phyloP scores from a whole-genome alignment of 2,797 vertebrate genomes.

The Rhinatrema bivittatum region DNA sequence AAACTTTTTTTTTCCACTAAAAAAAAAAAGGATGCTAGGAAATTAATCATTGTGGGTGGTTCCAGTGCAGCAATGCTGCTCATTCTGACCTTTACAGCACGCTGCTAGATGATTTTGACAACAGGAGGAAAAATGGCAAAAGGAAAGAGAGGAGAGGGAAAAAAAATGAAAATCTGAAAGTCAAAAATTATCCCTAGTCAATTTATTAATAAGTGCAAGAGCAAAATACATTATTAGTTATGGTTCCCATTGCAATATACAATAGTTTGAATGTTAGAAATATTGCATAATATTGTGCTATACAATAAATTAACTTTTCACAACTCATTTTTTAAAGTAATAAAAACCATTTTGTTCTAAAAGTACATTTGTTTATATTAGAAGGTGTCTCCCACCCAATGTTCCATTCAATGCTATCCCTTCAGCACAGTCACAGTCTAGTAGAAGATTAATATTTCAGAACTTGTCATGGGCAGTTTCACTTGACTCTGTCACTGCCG shows the following conservation, averaged over 20 bases:
- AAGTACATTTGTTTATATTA: conserved; percentile 31
- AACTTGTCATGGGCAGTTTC: conserved; percentile 66
- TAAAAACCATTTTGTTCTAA: conserved; percentile 13
- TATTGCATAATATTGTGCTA: not conserved
- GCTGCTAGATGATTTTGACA: no score
- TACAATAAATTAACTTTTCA: not conserved
- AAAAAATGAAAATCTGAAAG: not conserved
- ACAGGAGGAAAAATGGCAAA: not conserved
- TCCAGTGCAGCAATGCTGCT: not conserved
- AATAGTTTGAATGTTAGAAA: not conserved
- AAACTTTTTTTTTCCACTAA: not conserved
- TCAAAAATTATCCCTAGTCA: no score
- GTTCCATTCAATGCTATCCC: conserved; percentile 24
- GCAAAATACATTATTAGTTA: not conserved
- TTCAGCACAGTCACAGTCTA: conserved; percentile 41
- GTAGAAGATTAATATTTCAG: conserved; percentile 76
- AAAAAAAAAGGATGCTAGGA: conserved; percentile 17
- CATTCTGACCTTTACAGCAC: conserved; percentile 1
- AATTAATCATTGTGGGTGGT: conserved; percentile 2
- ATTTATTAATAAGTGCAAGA: no score
- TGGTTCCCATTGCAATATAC: not conserved
- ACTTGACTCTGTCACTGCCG: conserved; percentile 51
- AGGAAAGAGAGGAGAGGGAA: not conserved
- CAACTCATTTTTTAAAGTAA: conserved; percentile 8
- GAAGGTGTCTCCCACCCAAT: conserved; percentile 8